A percentile compares a stretch with the other conserved stretches of the same genome.
These are phyloP conservation scores for Chitala chitala DNA, from an alignment of 2,113 vertebrate species.

Conservation along the genomic window DNA sequence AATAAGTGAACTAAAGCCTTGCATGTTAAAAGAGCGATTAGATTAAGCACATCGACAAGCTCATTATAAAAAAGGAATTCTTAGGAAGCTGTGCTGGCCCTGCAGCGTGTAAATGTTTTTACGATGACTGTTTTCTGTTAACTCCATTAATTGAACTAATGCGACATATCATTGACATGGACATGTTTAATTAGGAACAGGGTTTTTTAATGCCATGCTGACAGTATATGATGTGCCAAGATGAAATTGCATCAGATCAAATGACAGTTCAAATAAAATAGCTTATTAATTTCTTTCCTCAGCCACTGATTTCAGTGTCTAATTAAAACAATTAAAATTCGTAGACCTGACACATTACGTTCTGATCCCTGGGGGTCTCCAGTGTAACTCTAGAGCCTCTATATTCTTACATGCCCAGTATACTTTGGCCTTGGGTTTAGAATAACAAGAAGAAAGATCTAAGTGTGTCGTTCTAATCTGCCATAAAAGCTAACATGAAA, in stretches of 20 bases:
- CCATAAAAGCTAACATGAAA: background rate
- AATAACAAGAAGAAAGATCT: background rate
- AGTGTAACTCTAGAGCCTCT: background rate
- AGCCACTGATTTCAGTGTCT: conserved; percentile 20
- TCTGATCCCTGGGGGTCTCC: background rate
- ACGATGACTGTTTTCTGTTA: background rate
- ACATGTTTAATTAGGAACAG: conserved; percentile 8
- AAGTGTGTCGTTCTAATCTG: background rate
- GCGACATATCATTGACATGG: background rate
- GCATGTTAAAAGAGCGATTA: conserved; percentile 17
- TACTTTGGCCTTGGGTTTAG: background rate
- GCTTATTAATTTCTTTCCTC: conserved; percentile 32
- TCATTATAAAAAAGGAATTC: background rate
- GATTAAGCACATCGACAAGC: background rate
- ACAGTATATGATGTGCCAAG: conserved; percentile 16
- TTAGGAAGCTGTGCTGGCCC: background rate
- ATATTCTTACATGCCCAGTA: background rate
- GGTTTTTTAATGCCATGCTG: conserved; percentile 13
- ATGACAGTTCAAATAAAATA: conserved; percentile 6
- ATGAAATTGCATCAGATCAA: conserved; percentile 15
- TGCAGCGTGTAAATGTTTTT: conserved; percentile 15
- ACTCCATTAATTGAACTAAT: conserved; percentile 24
- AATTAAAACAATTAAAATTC: conserved; percentile 38
- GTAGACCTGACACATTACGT: conserved; percentile 25
- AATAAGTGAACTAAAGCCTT: background rate